These are phyloP conservation scores for Perca flavescens DNA, from an alignment of 2,113 vertebrate species.

Conservation along the genomic window DNA sequence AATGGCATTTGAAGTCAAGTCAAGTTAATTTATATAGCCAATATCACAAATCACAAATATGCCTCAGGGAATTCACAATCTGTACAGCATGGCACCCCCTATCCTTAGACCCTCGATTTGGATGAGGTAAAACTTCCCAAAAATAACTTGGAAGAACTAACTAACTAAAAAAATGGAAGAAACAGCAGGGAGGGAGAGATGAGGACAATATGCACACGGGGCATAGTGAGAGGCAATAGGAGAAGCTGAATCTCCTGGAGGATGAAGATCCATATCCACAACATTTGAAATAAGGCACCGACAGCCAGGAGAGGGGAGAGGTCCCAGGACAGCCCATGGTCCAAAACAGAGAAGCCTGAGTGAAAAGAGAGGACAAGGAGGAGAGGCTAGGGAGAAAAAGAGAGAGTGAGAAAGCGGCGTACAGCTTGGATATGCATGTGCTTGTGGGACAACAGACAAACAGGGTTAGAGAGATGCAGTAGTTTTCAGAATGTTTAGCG, in stretches of 20 bases:
- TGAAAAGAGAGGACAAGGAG: background rate
- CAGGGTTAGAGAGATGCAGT: background rate
- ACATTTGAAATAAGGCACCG: background rate
- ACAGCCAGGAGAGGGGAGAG: too few relatives aligned
- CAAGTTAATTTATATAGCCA: background rate
- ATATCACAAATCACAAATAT: too few relatives aligned
- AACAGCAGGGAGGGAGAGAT: background rate
- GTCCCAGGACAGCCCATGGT: background rate
- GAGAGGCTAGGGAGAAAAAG: background rate
- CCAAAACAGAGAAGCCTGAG: too few relatives aligned
- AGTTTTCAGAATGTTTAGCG: background rate
- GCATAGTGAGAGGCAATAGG: background rate
- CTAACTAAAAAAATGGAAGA: background rate
- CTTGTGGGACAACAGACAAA: background rate
- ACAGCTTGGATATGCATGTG: background rate
- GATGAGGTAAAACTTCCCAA: background rate
- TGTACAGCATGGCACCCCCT: background rate
- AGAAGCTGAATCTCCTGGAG: background rate
- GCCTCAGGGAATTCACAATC: too few relatives aligned
- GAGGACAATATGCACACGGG: background rate
- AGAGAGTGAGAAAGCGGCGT: too few relatives aligned
- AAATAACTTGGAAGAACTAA: background rate
- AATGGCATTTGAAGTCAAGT: conserved; percentile 77
- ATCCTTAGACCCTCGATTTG: background rate
- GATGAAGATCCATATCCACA: background rate